These are phyloP conservation scores for Terebella lapidaria DNA, from an alignment of 2,888 invertebrate genomes.

Conservation along the genomic window DNA sequence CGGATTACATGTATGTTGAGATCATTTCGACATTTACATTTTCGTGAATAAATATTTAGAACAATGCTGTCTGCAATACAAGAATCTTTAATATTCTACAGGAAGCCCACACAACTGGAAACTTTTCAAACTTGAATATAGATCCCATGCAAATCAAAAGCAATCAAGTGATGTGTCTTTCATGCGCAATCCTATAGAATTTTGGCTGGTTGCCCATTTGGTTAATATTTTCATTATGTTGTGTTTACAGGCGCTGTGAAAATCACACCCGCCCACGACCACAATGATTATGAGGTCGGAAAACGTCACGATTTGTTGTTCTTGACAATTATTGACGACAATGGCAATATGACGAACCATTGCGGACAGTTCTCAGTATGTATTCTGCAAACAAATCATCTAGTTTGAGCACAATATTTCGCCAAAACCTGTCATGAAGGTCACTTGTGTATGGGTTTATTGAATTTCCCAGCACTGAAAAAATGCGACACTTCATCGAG, in stretches of 20 bases:
- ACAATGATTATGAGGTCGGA: constrained; percentile 92
- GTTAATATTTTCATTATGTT: no score
- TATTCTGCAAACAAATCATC: constrained; percentile 23
- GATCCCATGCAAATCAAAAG: no score
- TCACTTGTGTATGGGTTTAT: neutral
- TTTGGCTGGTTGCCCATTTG: no score
- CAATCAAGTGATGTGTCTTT: no score
- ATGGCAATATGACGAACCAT: constrained; percentile 76
- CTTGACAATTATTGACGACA: constrained; percentile 84
- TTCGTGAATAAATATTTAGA: no score
- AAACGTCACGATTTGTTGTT: constrained; percentile 80
- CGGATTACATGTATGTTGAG: no score
- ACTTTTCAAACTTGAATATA: no score
- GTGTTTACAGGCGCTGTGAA: constrained; percentile 95
- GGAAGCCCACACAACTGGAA: no score
- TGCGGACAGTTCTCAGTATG: constrained; percentile 72
- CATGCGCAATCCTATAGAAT: no score
- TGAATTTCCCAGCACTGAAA: neutral
- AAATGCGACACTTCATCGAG: neutral
- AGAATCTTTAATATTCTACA: no score
- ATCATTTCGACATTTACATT: no score
- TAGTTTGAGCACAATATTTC: neutral
- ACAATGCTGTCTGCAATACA: no score
- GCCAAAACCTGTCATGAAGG: neutral
- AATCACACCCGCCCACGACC: constrained; percentile 97